phyloP scores from a whole-genome alignment of 2,888 invertebrate species.

The Parasteatoda lunata region DNA sequence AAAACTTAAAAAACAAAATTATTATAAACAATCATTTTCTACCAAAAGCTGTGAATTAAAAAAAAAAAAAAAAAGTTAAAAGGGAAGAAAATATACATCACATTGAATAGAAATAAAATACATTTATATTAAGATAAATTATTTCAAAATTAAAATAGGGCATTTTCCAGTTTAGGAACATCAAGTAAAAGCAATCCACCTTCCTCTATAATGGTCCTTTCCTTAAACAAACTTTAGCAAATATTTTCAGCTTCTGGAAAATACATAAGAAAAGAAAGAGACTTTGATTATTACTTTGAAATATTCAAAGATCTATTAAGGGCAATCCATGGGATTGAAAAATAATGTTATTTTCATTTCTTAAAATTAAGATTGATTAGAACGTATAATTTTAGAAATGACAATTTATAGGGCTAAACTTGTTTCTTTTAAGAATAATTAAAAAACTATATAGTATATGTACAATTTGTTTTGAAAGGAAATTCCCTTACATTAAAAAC shows the following conservation, averaged over 20 bases:
- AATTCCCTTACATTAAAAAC: no score
- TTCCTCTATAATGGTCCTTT: slow-evolving; percentile 57
- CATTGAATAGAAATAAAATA: slow-evolving; percentile 12
- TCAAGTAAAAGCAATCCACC: slow-evolving; percentile 60
- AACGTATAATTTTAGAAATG: no score
- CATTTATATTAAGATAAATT: slow-evolving; percentile 18
- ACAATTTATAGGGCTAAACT: no score
- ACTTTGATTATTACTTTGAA: slow-evolving; percentile 61
- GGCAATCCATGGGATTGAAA: no score
- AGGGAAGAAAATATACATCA: neutral
- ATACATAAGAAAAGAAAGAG: slow-evolving; percentile 65
- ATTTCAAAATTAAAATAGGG: slow-evolving; percentile 36
- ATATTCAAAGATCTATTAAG: slow-evolving; percentile 16
- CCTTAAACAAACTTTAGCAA: slow-evolving; percentile 64
- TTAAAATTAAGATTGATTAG: no score
- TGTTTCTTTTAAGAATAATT: no score
- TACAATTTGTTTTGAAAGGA: no score
- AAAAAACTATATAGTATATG: no score
- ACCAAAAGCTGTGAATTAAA: neutral
- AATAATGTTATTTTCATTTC: no score
- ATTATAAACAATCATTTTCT: neutral
- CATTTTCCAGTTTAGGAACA: slow-evolving; percentile 48
- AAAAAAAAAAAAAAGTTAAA: neutral
- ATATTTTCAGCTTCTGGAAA: slow-evolving; percentile 68
- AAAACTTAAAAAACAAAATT: slow-evolving; percentile 23